Conservation (phyloP, 30 jellyfish, hydroid and myxozoan genomes). For the Cassiopea xamachana region DNA sequence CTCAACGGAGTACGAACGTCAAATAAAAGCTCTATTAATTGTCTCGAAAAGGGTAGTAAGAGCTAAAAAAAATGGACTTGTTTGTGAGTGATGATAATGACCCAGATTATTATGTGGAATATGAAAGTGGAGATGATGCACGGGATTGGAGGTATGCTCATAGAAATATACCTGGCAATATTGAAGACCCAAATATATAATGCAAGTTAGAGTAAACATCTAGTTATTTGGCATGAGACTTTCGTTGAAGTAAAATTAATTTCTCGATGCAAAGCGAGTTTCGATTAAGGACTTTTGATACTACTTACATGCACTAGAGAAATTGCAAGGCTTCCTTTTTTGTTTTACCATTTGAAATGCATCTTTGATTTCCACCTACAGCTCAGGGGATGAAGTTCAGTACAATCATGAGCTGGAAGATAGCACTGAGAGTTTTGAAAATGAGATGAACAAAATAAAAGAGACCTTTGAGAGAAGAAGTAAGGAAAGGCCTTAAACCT, state of each 20-base stretch:
- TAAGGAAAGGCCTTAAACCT: not conserved
- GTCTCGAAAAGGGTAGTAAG: not conserved
- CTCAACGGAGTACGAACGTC: no score
- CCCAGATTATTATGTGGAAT: slow-evolving; percentile 54
- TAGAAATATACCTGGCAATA: no score
- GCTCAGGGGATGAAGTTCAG: slow-evolving; percentile 80
- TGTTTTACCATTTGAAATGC: not conserved
- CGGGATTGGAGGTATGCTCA: slow-evolving; percentile 40
- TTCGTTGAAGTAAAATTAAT: no score
- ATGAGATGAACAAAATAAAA: slow-evolving; percentile 37
- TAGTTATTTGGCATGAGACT: no score
- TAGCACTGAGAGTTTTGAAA: slow-evolving; percentile 59
- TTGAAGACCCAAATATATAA: no score
- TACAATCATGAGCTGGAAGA: slow-evolving; percentile 46
- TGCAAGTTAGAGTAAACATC: no score
- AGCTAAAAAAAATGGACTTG: slow-evolving; percentile 13
- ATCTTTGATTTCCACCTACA: not conserved
- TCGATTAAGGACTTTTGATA: no score
- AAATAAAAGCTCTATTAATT: no score
- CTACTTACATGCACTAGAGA: no score
- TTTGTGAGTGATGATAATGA: slow-evolving; percentile 39
- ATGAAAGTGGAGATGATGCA: slow-evolving; percentile 61
- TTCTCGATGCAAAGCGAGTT: no score
- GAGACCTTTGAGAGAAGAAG: slow-evolving; percentile 45
- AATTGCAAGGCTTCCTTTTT: no score